Base-by-base conservation (phyloP, 2,797 vertebrate species). In the Gambelia wislizenii region DNA sequence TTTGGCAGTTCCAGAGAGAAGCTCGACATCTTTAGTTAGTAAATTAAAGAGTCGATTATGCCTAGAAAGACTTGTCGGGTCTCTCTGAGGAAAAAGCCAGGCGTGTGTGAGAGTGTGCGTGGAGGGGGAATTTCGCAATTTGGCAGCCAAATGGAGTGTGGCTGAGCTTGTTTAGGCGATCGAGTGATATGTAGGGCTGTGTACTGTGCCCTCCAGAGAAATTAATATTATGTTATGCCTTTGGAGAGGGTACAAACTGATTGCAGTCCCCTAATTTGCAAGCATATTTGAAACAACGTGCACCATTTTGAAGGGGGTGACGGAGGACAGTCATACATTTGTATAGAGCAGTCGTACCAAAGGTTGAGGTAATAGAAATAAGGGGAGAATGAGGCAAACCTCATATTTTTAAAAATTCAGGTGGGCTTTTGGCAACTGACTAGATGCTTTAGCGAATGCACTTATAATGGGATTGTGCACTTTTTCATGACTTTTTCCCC, bases 1-100 rank as follows among this genome's bases (percentile, higher is more conserved):
- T 87, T 85, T 86, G 30, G 76, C 89, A 77, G 67, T 81, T 10
- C 39, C 49, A 78, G 64, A 82, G 78, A 9, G 30, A 85, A 74
- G 44, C 0, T 1, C 70, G 85, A 9, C 8, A 39, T 2, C 1
- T 0, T 88, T 67, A 54, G 8, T 84, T 79, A 39, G 78, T 3
- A 49, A 67, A 81, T 70, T 56, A 81, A 70, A 44, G 10, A 14
- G 77, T 42, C 13, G 9, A n/a, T 70, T 69, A 44, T 33, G 9
- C 64, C 61, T 56, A 20, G 64, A 25, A 18, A 44, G n/a, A 22
- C 30, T 16, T 59, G 39, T 70, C 22, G 12, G 47, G 39, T 56
- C 8, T 61, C 59, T 82, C 61, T 33, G 39, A 56, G 54, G 36
- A 36, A 13, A 1, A 76, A 76, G 30, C 13, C 56, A 4, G 13